Base-by-base conservation (phyloP, 1,140 invertebrate species). In the Drosophila arawakana region DNA sequence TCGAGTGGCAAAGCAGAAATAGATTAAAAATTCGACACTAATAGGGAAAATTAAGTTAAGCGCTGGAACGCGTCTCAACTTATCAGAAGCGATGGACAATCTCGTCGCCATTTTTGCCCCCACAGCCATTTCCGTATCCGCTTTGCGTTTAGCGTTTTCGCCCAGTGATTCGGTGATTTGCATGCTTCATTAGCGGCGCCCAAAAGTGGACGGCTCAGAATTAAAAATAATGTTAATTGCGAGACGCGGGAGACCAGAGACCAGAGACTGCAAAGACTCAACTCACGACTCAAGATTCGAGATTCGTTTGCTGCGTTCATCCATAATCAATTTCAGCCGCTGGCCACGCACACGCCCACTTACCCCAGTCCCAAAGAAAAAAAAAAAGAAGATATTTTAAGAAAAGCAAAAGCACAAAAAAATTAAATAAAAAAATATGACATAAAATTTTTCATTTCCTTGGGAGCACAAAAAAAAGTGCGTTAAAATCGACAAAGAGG, bases 191-290 rank as follows among this genome's bases (percentile, higher is more conserved):
- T 88, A 88, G 83, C 80, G 84, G 68, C 69, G 68, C 76, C 60
- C 70, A 62, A 76, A 76, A 66, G 73, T 72, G 69, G 69, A 69
- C 68, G 55, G 73, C 68, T 71, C 37, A 39, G 73, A 88, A 89
- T 89, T 89, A 89, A 89, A 89, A 89, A 80, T 89, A 89, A 89
- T 89, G 84, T 89, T 89, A 89, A 89, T 89, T 89, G 84, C 84
- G 74, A 50, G 52, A 71, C 30, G 25, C 50, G 52, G 25, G 25
- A 30, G 25, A 30, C 25, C 25, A 25, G 25, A 25, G 25, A 25
- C 25, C 25, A 30, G 25, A 30, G 25, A 30, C 25, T 30, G 6
- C 2, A 30, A 30, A 54, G 44, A 39, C 9, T 18, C 47, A 43
- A 35, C 18, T 21, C 15, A 15, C 15, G 15, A 15, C 15, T 15